Conservation (phyloP, 1,140 invertebrate genomes). For the Dendroctonus ponderosae region DNA sequence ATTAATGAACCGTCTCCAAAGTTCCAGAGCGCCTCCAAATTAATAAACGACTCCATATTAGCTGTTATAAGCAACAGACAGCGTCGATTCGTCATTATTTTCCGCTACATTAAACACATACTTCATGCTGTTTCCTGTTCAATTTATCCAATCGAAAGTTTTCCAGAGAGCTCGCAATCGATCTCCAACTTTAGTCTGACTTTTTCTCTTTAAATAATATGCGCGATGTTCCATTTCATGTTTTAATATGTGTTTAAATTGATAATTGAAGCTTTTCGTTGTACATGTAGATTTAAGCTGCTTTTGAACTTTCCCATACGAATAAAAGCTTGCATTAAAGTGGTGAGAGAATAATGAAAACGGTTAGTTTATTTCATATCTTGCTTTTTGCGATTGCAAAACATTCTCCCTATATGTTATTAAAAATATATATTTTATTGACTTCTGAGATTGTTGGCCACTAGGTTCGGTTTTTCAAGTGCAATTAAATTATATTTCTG, state of each 20-base stretch:
- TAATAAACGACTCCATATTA: conserved; percentile 53
- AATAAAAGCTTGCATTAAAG: no score
- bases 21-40: conserved; percentile 47
- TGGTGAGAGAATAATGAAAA: no score
- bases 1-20: conserved; percentile 48
- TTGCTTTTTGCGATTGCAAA: no score
- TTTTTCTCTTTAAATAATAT: conserved; percentile 19
- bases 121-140: conserved; percentile 49
- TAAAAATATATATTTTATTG: no score
- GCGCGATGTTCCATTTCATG: conserved; percentile 12
- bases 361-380: no score
- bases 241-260: not conserved
- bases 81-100: conserved; percentile 54
- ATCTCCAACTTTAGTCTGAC: conserved; percentile 13
- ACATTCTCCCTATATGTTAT: no score
- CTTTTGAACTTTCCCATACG: no score
- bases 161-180: conserved; percentile 32
- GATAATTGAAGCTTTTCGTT: no score
- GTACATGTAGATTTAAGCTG: no score
- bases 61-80: conserved; percentile 53
- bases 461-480: no score
- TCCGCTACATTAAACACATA: conserved; percentile 53
- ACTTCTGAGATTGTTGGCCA: no score
- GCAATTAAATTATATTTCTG: no score
- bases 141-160: conserved; percentile 48